A percentile compares a stretch with the other conserved stretches of the same genome.
phyloP scores from a whole-genome alignment of 1,140 invertebrate species.

The Drosophila carrolli region DNA sequence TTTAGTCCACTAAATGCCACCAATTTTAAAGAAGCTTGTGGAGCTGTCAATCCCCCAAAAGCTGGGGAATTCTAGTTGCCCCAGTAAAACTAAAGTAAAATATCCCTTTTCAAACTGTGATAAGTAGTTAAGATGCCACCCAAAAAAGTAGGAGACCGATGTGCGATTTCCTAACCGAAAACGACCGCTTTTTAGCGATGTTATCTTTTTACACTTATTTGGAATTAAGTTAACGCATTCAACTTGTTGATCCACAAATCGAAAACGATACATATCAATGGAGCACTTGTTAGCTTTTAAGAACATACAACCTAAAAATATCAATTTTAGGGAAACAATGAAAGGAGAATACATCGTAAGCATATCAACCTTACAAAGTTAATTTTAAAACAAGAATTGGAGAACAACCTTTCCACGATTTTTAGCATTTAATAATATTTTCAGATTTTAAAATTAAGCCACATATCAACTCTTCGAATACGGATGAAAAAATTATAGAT shows the following conservation, averaged over 20 bases:
- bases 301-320: neutral
- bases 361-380: conserved; percentile 32
- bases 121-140: conserved; percentile 61
- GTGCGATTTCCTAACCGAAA: conserved; percentile 19
- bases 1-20: conserved; percentile 91
- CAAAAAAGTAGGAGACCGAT: neutral
- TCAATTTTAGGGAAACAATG: neutral
- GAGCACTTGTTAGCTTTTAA: conserved; percentile 38
- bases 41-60: conserved; percentile 69
- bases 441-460: neutral
- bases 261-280: conserved; percentile 49
- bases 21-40: conserved; percentile 94
- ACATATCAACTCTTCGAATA: neutral
- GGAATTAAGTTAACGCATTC: conserved; percentile 13
- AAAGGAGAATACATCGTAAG: conserved; percentile 15
- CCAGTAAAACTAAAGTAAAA: neutral
- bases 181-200: conserved; percentile 55
- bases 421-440: neutral
- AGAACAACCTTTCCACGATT: neutral
- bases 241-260: conserved; percentile 51
- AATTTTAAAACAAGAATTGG: neutral
- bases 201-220: conserved; percentile 16
- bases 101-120: conserved; percentile 63
- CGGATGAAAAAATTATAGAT: neutral
- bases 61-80: conserved; percentile 71